Base-by-base conservation (phyloP, 2,113 vertebrate species). In the Accipiter virgatus region DNA sequence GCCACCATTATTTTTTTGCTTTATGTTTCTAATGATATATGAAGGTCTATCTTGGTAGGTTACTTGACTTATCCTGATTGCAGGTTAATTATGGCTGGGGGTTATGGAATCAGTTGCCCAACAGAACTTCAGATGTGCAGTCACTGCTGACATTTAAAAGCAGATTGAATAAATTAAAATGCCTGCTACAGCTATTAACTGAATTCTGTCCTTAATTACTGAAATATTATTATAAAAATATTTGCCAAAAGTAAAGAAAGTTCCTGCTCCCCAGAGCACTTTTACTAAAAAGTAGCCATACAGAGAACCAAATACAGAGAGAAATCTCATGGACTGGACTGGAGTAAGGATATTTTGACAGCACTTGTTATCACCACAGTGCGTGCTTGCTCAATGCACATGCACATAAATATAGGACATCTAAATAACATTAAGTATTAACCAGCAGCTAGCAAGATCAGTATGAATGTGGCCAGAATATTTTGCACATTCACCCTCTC, bases 151-250 rank as follows among this genome's bases (percentile, higher is more conserved):
- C 77, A 55, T 91, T 84, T 74, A 74, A 88, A 90, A 94, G 15
- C 68, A 95, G 83, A 73, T 42, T 94, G 59, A 84, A 92, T 66
- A 73, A 66, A 86, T 93, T 80, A 81, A 95, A 91, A 88, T 86
- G 17, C 55, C 16, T 86, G n/a, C 53, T 83, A 71, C 62, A 70
- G 63, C 45, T 86, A 40, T 90, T 93, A 93, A 77, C 45, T 62
- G 16, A 42, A 58, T 85, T 74, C 81, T 93, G 73, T 84, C 59
- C 59, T 81, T 86, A 71, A 77, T 86, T 95, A 62, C n/a, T 55
- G 36, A 95, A 88, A 80, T 86, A 94, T 81, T 92, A 59, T 55
- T 86, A 11, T 67, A 53, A 77, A 88, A 48, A 7, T 58, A 42
- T 91, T 86, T 93, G n/a, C 67, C 75, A 88, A 65, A 92, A 88